Base-by-base conservation (phyloP, 2,113 vertebrate species). In the Artemisiospiza belli region DNA sequence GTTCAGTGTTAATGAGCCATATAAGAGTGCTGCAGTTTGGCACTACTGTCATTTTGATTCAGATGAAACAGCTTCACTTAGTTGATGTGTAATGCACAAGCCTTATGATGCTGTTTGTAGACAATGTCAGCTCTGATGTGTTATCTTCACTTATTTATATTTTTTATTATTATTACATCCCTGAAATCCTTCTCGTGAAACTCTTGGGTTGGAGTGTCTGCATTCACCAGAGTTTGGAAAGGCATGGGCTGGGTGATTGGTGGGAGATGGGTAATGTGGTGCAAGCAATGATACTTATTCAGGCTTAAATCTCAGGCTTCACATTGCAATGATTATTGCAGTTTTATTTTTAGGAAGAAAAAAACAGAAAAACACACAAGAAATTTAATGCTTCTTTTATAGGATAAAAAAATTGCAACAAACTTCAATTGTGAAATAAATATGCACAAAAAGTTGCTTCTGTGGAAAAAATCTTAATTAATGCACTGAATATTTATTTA, bases 291-390 rank as follows among this genome's bases (percentile, higher is more conserved):
- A 95, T 97, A 95, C 91, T 96, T 97, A 97, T 97, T 98, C 98
- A 98, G 97, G 98, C 98, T 98, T 98, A 97, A 97, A 98, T 98
- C 99, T 99, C 99, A 99, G 99, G 99, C 99, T 98, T 98, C 97
- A 97, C 97, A 95, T 98, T 98, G 97, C 98, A 98, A 97, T 96
- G 98, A 97, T 87, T 96, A 97, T 97, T 97, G 97, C 96, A 97
- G 91, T 97, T 97, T 98, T 98, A 98, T 98, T 98, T 98, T 97
- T 97, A 95, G 96, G 97, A 90, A 54, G 77, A 80, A n/a, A 70
- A 84, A 46, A 61, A 0, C 57, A 79, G 67, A 89, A 66, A 90
- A 88, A 96, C 63, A 77, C 63, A 91, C 87, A 84, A 97, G 80
- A 93, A 94, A 89, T 97, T 90, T 95, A 96, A 95, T 83, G 98